These are phyloP conservation scores for Penaeus monodon DNA, from an alignment of 2,888 invertebrate genomes.

Conservation along the genomic window DNA sequence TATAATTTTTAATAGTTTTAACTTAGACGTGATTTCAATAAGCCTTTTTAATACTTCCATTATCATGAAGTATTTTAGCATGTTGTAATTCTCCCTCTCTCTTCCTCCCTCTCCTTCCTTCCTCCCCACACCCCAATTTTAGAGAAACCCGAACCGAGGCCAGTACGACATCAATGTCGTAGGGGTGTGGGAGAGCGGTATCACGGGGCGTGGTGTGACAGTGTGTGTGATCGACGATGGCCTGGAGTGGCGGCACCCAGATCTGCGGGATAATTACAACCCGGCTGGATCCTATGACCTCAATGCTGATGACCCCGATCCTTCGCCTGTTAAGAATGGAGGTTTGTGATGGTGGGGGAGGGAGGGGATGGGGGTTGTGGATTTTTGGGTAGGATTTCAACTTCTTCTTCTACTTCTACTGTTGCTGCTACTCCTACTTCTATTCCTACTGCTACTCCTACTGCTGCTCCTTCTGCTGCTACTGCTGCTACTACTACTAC, in stretches of 20 bases:
- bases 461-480: no score
- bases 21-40: no score
- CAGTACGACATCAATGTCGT: conserved; percentile 57
- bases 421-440: no score
- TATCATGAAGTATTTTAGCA: neutral
- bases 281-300: conserved; percentile 59
- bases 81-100: neutral
- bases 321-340: conserved; percentile 63
- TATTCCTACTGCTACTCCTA: no score
- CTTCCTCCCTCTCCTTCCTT: neutral
- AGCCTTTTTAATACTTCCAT: no score
- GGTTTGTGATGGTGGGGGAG: conserved; percentile 23
- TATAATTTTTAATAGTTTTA: no score
- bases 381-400: no score
- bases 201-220: conserved; percentile 62
- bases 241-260: conserved; percentile 61
- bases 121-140: neutral
- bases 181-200: conserved; percentile 64
- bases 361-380: no score
- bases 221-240: conserved; percentile 64
- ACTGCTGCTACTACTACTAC: no score
- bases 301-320: conserved; percentile 62
- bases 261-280: conserved; percentile 61
- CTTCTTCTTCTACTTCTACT: no score
- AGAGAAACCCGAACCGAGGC: conserved; percentile 36